These are phyloP conservation scores for Delia radicum DNA, from an alignment of 1,140 invertebrate species.

Conservation along the genomic window DNA sequence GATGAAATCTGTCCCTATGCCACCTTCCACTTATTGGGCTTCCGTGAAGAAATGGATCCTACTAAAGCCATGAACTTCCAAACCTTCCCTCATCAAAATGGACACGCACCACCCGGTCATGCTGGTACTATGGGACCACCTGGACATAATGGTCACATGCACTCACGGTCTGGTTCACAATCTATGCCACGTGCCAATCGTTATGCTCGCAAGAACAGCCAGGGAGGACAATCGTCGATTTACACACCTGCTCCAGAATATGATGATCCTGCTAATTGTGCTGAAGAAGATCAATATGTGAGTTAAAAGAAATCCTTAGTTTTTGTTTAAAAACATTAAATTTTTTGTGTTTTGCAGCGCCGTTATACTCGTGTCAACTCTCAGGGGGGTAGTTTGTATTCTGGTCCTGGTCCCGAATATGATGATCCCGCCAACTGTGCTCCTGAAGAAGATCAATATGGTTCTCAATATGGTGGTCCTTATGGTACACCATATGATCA, in stretches of 20 bases:
- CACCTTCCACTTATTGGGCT: conserved; percentile 89
- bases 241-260: conserved; percentile 79
- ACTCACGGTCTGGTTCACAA: conserved; percentile 82
- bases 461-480: conserved; percentile 75
- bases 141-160: conserved; percentile 67
- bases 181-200: conserved; percentile 81
- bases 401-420: conserved; percentile 72
- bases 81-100: conserved; percentile 83
- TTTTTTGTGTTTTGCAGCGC: conserved; percentile 33
- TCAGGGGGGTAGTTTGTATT: conserved; percentile 53
- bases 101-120: conserved; percentile 60
- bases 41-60: conserved; percentile 93
- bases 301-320: conserved; percentile 28
- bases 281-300: conserved; percentile 81
- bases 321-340: background rate
- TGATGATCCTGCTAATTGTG: conserved; percentile 86
- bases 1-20: conserved; percentile 94
- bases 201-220: conserved; percentile 66
- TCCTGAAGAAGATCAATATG: conserved; percentile 86
- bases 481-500: conserved; percentile 84
- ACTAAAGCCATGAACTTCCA: conserved; percentile 84
- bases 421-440: conserved; percentile 89
- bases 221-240: conserved; percentile 68
- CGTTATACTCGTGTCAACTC: conserved; percentile 55
- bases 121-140: conserved; percentile 77